Base-by-base conservation (phyloP, 2,113 vertebrate genomes). In the Oryzias curvinotus region DNA sequence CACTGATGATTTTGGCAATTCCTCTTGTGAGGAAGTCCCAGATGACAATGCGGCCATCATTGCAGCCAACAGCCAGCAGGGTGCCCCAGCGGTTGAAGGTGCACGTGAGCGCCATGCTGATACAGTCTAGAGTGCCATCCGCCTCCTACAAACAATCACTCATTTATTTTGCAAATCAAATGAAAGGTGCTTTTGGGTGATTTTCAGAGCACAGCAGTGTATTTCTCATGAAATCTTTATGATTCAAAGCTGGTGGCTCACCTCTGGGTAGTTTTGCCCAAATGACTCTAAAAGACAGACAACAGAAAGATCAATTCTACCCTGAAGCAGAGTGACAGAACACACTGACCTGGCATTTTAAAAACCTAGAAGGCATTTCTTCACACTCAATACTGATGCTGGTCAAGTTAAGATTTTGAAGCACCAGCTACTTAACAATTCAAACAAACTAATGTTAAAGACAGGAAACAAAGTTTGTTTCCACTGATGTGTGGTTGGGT, bases 21-120 rank as follows among this genome's bases (percentile, higher is more conserved):
- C 96, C 96, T 51, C 97, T 90, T 0, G 97, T 99, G 36, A 99
- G 91, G 81, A 99, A 99, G 75, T 99, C 97, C 97, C 97, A 99
- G 87, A 99, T 98, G 77, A 99, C 97, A 43, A 99, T 98, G 16
- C 96, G 93, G 1, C 97, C 97, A 15, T 99, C 97, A 8, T 98
- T 98, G 87, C 96, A 99, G 73, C 96, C 96, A 52, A 99, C 96
- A 0, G 97, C 97, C 14, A 99, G 93, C 79, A 99, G 89, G 0
- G 97, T 99, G 10, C 97, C 97, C 96, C 97, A 98, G 52, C 96
- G 95, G 82, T 99, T 99, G 83, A 99, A 99, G 83, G 96, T 98
- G 82, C 97, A 99, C n/a, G 97, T 99, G 70, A 99, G 94, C 52
- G 97, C 97, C 97, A 99, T 99, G 82, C 96, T 98, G 90, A 98